Conservation (phyloP, 1,140 invertebrate species). For the Bacillus rossius region DNA sequence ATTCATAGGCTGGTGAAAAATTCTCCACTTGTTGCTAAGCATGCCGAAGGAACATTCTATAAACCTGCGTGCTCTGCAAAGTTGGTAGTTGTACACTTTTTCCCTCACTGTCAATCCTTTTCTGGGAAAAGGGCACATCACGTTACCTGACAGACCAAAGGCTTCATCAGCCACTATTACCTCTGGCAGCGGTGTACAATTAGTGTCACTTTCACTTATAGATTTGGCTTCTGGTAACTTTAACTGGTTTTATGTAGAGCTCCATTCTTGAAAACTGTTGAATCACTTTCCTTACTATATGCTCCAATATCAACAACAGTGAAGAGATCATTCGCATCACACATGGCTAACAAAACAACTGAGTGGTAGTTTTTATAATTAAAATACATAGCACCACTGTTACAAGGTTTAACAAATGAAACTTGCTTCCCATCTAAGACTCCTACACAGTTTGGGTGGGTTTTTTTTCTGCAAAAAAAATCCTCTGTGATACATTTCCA, state of each 20-base stretch:
- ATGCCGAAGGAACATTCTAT: too few relatives aligned
- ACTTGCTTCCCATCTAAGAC: constrained; percentile 42
- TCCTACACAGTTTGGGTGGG: constrained; percentile 33
- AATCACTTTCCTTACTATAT: constrained; percentile 32
- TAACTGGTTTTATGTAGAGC: constrained; percentile 14
- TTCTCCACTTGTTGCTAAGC: too few relatives aligned
- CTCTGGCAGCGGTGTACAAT: constrained; percentile 28
- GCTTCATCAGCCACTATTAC: constrained; percentile 46
- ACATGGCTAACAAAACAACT: constrained; percentile 33
- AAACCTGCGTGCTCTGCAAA: too few relatives aligned
- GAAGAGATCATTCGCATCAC: constrained; percentile 39
- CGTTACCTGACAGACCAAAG: constrained; percentile 30
- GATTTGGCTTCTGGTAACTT: constrained; percentile 20
- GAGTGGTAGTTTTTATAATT: constrained; percentile 41
- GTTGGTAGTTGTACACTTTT: too few relatives aligned
- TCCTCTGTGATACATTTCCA: too few relatives aligned
- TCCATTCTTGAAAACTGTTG: constrained; percentile 24
- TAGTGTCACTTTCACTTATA: too few relatives aligned
- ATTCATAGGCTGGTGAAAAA: too few relatives aligned
- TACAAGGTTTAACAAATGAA: constrained; percentile 24
- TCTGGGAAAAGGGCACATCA: too few relatives aligned
- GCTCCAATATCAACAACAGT: constrained; percentile 34
- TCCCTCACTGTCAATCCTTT: too few relatives aligned
- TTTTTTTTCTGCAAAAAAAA: constrained; percentile 13
- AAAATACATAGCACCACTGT: constrained; percentile 31